Evolutionary conservation across 2,888 invertebrate genomes (phyloP).

Genomic region (Amblyjoppa proteus): DNA sequence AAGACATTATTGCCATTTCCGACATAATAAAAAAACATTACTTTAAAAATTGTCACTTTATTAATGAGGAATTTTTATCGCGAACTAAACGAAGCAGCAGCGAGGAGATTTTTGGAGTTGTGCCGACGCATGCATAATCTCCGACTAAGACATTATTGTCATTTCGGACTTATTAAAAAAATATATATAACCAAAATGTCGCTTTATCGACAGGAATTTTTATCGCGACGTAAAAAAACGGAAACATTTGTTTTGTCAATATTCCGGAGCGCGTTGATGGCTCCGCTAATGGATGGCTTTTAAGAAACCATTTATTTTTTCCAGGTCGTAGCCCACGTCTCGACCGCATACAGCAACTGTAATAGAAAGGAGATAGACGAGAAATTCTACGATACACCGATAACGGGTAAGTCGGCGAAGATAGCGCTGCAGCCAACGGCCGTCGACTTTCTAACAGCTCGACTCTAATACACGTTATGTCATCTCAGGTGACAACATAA

Average conservation of each 20-base stretch:
- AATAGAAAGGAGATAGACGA: conserved; percentile 82
- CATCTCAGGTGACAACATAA: conserved; percentile 81
- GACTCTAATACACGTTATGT: neutral
- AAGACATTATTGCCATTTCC: conserved; percentile 55
- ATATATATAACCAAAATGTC: no score
- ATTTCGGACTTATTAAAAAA: no score
- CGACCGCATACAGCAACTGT: conserved; percentile 93
- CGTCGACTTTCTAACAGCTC: conserved; percentile 13
- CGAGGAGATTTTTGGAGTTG: no score
- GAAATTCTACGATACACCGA: conserved; percentile 84
- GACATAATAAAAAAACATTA: neutral
- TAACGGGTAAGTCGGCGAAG: conserved; percentile 74
- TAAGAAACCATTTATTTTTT: conserved; percentile 58
- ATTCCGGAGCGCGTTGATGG: no score
- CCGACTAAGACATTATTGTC: no score
- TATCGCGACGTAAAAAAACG: neutral
- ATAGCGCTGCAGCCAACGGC: neutral
- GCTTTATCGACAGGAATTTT: no score
- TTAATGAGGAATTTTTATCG: no score
- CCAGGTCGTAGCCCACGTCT: conserved; percentile 91
- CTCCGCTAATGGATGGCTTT: neutral
- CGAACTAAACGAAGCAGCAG: no score
- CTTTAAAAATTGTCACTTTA: no score
- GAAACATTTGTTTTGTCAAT: neutral
- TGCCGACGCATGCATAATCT: no score